Base-by-base conservation (phyloP, 2,888 invertebrate genomes). In the Apocheima hispidaria region DNA sequence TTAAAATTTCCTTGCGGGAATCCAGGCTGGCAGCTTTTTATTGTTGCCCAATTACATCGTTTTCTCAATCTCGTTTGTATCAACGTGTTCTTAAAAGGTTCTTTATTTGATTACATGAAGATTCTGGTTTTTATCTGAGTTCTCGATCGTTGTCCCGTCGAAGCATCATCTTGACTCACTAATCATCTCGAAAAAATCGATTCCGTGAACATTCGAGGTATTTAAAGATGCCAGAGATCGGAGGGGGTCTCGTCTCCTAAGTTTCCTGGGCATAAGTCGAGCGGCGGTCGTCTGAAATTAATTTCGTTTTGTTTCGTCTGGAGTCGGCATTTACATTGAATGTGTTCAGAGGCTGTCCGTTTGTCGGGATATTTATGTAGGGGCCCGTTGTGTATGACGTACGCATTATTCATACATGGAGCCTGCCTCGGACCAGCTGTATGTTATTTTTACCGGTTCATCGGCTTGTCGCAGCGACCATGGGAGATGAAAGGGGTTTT, bases 271-370 rank as follows among this genome's bases (percentile, higher is more conserved):
- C 75, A 70, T 63, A 89, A 88, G 88, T 88, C 89, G 88, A 85
- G 84, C 86, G 84, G 88, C 83, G 84, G 83, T 84, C 83, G 86
- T 90, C 85, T 84, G 84, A 92, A 91, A 92, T 92, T 92, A 92
- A 92, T 92, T 92, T 92, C 69, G 87, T 92, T 92, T 92, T 92
- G 92, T 92, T 92, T 92, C 88, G 90, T 92, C 90, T 90, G 90
- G 85, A 84, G 86, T 82, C 85, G 81, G 85, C 88, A 92, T 92
- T 92, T 90, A 92, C 92, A 92, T 92, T 92, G 89, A 92, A 92
- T 92, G 89, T 87, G 86, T 84, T 86, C 82, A 88, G 88, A 87
- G 90, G 89, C 90, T 86, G 87, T 85, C 81, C 82, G 86, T 82
- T 88, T 82, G 82, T 84, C 77, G 80, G 76, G 88, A 90, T 92